These are phyloP conservation scores for Addax nasomaculatus DNA, from an alignment of 2,113 vertebrate species.

Conservation along the genomic window DNA sequence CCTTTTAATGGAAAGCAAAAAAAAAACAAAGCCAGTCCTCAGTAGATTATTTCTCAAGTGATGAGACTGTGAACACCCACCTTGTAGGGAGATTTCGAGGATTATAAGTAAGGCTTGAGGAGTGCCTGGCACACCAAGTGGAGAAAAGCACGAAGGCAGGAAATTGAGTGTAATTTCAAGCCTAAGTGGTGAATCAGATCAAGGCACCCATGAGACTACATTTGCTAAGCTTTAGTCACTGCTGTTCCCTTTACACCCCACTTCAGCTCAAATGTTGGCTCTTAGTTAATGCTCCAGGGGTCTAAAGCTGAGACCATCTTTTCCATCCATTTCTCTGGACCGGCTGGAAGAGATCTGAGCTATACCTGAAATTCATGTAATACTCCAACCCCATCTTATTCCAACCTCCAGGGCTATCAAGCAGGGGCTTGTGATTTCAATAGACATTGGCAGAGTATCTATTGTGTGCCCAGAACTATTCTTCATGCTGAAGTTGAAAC, in stretches of 20 bases:
- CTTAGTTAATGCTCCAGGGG: accelerated
- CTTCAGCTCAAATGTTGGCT: neutral
- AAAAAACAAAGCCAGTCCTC: neutral
- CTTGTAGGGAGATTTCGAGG: neutral
- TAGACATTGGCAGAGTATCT: neutral
- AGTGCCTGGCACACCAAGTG: accelerated
- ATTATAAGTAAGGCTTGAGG: neutral
- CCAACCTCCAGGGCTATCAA: neutral
- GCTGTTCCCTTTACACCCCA: accelerated
- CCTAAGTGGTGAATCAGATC: neutral
- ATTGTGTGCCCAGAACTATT: neutral
- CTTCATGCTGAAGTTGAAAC: neutral
- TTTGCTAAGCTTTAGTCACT: neutral
- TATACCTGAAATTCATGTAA: neutral
- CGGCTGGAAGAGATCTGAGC: neutral
- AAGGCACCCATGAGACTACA: neutral
- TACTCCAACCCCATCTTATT: neutral
- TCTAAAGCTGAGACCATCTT: neutral
- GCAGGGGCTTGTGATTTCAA: neutral
- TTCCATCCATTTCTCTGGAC: neutral
- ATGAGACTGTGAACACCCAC: neutral
- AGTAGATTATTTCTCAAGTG: neutral
- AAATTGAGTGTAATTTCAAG: accelerated
- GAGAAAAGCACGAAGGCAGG: accelerated
- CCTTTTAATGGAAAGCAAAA: neutral